A percentile compares a stretch with the other conserved stretches of the same genome.
phyloP scores from a whole-genome alignment of 2,113 vertebrate genomes.

The Gymnarchus niloticus region DNA sequence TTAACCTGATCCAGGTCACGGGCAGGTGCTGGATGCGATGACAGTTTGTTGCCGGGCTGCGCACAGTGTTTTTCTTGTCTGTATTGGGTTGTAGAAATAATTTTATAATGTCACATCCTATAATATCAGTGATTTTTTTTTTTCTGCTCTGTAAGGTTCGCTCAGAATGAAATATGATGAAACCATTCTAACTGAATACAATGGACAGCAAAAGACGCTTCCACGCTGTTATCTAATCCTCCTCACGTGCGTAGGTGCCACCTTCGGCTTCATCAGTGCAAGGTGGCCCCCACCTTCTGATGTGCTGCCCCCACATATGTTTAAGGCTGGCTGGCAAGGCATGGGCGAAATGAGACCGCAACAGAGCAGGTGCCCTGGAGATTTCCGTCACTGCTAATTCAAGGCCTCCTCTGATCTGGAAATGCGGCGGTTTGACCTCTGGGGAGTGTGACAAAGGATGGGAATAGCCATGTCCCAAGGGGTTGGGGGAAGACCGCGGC shows the following conservation, averaged over 20 bases:
- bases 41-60: neutral
- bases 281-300: constrained; percentile 30
- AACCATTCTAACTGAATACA: too few relatives aligned
- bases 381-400: constrained; percentile 15
- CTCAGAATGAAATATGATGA: too few relatives aligned
- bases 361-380: neutral
- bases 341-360: constrained; percentile 14
- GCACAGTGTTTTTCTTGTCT: neutral
- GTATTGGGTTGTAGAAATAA: neutral
- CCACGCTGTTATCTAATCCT: too few relatives aligned
- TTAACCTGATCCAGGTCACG: neutral
- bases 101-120: neutral
- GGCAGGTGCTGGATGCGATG: too few relatives aligned
- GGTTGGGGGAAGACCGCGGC: neutral
- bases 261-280: too few relatives aligned
- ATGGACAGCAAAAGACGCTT: too few relatives aligned
- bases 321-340: neutral
- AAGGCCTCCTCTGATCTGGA: constrained; percentile 16
- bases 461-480: neutral
- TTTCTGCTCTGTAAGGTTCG: neutral
- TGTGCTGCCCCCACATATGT: constrained; percentile 29
- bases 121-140: neutral
- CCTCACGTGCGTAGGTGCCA: too few relatives aligned
- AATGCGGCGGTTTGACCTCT: neutral
- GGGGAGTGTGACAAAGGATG: neutral